These are phyloP conservation scores for Ailurus styani DNA, from an alignment of 2,113 vertebrate species.

Conservation along the genomic window DNA sequence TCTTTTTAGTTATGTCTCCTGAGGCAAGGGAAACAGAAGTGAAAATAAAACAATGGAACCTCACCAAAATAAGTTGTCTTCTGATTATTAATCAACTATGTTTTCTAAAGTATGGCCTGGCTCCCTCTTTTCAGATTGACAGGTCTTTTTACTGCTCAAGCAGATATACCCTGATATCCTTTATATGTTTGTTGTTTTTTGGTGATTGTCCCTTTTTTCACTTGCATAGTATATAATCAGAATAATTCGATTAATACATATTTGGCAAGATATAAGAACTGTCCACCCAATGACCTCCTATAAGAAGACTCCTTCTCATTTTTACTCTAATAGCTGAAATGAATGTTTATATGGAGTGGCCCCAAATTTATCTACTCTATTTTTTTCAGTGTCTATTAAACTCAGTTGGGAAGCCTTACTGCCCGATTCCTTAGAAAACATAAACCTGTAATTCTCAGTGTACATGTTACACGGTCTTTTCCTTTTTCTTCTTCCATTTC, in stretches of 20 bases:
- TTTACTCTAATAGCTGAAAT: not conserved
- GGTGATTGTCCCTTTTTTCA: not conserved
- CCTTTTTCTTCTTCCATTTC: not conserved
- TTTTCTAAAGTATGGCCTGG: not conserved
- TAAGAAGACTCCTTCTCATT: not conserved
- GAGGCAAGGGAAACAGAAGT: not conserved
- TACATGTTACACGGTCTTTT: not conserved
- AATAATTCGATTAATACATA: not conserved
- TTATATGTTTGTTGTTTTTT: not conserved
- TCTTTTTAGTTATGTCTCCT: not conserved
- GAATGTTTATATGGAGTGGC: not conserved
- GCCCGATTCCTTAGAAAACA: not conserved
- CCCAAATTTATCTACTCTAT: not conserved
- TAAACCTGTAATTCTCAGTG: not conserved
- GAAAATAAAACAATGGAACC: not conserved
- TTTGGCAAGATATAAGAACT: not conserved
- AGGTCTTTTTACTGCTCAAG: not conserved
- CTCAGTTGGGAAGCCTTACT: not conserved
- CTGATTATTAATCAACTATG: not conserved
- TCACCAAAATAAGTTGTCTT: not conserved
- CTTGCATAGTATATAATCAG: not conserved
- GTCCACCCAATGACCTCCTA: not conserved
- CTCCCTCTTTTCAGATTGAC: not conserved
- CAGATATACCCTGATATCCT: not conserved
- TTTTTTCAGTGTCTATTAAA: not conserved